Conservation (phyloP, 1,140 invertebrate genomes). For the Conopomorpha cramerella region DNA sequence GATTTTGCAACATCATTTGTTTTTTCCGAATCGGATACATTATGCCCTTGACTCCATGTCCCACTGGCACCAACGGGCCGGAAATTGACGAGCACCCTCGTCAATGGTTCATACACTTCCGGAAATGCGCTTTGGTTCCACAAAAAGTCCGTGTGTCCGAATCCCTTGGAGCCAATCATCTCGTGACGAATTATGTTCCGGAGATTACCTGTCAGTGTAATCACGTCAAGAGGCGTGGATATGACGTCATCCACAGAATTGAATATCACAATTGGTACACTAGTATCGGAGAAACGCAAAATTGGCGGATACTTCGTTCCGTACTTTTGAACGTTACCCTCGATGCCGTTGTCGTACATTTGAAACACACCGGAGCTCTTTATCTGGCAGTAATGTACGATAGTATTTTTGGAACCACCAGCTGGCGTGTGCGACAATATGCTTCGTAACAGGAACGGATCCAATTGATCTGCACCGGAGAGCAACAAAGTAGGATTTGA, state of each 20-base stretch:
- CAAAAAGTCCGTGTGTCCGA: conserved; percentile 63
- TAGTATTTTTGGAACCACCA: conserved; percentile 13
- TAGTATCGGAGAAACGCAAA: conserved; percentile 65
- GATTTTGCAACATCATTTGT: no score
- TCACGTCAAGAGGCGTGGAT: conserved; percentile 45
- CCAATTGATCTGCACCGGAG: conserved; percentile 7
- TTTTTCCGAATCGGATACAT: no score
- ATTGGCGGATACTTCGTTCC: conserved; percentile 59
- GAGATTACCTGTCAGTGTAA: conserved; percentile 32
- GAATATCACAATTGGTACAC: conserved; percentile 65
- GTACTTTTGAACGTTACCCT: conserved; percentile 61
- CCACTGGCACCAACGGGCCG: no score
- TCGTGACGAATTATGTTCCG: conserved; percentile 41
- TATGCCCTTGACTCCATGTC: no score
- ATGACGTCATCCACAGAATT: conserved; percentile 67
- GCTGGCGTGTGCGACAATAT: conserved; percentile 6
- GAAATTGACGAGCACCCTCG: no score
- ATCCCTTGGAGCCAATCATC: conserved; percentile 29
- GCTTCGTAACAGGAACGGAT: conserved; percentile 1
- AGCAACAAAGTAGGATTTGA: conserved; percentile 12
- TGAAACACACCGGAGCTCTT: conserved; percentile 65
- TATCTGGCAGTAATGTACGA: conserved; percentile 67
- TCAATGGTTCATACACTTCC: no score
- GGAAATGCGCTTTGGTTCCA: no score
- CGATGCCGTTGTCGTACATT: conserved; percentile 67